Percentiles rank a stretch among this genome's conserved stretches.
These are phyloP conservation scores for Leiothrix lutea DNA, from an alignment of 2,113 vertebrate genomes.

Conservation along the genomic window DNA sequence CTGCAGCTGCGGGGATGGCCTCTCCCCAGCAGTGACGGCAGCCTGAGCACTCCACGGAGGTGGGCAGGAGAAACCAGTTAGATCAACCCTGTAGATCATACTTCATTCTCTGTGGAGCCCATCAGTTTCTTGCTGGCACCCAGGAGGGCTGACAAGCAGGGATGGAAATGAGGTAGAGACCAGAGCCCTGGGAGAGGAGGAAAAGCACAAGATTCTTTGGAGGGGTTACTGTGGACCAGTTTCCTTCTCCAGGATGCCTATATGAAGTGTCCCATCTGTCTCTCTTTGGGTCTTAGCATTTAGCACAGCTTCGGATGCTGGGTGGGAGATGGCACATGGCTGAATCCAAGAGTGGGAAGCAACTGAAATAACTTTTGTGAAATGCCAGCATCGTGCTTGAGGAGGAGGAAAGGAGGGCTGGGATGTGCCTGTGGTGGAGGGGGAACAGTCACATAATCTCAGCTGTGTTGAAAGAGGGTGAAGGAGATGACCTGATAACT, in stretches of 20 bases:
- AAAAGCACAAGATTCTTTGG: background rate
- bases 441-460: background rate
- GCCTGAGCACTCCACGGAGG: background rate
- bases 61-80: background rate
- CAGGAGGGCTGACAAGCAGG: background rate
- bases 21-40: background rate
- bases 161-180: background rate
- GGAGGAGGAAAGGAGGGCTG: slow-evolving; percentile 21
- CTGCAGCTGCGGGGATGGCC: background rate
- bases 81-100: rapidly evolving
- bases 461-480: background rate
- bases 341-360: slow-evolving; percentile 52
- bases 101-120: rapidly evolving
- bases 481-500: background rate
- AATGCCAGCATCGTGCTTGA: slow-evolving; percentile 57
- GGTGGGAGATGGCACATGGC: slow-evolving; percentile 4
- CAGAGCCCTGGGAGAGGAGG: background rate
- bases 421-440: background rate
- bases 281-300: background rate
- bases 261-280: slow-evolving; percentile 12
- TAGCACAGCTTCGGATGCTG: background rate
- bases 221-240: background rate
- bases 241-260: background rate
- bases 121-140: background rate
- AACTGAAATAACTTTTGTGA: slow-evolving; percentile 51